Conservation (phyloP, 1,140 invertebrate genomes). For the Proales similis region DNA sequence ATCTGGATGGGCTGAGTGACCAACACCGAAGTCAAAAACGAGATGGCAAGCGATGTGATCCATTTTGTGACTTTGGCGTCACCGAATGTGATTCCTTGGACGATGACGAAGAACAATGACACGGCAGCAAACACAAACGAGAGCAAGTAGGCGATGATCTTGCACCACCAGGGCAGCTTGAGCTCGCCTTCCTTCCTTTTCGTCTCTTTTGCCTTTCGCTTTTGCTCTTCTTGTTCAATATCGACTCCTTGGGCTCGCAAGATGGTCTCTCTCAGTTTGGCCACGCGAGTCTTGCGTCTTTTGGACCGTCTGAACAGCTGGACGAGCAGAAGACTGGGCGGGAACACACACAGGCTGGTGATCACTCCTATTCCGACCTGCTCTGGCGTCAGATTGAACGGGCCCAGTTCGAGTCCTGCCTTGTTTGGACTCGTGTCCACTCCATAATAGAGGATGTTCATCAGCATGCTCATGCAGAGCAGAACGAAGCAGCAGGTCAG, state of each 20-base stretch:
- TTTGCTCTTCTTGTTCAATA: background rate
- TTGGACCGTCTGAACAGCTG: conserved; percentile 17
- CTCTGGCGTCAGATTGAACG: conserved; percentile 53
- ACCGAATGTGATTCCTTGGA: conserved; percentile 58
- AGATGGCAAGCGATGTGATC: conserved; percentile 57
- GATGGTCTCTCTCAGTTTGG: background rate
- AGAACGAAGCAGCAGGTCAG: conserved; percentile 58
- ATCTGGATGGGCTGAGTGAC: conserved; percentile 59
- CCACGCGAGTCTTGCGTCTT: background rate
- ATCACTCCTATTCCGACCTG: conserved; percentile 45
- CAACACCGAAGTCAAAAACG: conserved; percentile 57
- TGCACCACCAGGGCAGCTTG: conserved; percentile 55
- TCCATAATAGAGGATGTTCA: conserved; percentile 59
- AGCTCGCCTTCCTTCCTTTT: conserved; percentile 42
- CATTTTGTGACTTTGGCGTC: conserved; percentile 58
- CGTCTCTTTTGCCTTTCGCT: background rate
- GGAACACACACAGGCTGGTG: conserved; percentile 3
- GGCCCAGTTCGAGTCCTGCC: conserved; percentile 51
- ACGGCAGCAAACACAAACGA: conserved; percentile 52
- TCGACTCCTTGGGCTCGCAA: background rate
- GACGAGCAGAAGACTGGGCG: conserved; percentile 21
- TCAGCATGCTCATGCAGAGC: conserved; percentile 57
- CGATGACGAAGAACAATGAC: conserved; percentile 56
- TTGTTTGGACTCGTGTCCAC: conserved; percentile 41
- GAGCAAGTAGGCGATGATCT: conserved; percentile 55